Evolutionary conservation across 2,888 invertebrate genomes (phyloP).

Genomic region (Carpatolechia fugitivella): DNA sequence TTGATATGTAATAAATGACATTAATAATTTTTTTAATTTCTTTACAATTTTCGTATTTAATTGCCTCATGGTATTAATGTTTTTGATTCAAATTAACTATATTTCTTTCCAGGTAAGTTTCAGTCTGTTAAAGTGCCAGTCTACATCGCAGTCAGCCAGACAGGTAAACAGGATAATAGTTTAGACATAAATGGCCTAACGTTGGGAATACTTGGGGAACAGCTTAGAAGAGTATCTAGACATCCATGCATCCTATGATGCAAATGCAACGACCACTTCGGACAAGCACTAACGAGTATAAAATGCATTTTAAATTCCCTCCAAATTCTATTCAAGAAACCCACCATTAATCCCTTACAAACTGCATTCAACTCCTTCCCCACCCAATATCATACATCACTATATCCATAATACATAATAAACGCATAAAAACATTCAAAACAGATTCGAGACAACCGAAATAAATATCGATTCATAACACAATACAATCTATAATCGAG

Average conservation of each 20-base stretch:
- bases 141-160: no score
- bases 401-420: slow-evolving; percentile 39
- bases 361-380: slow-evolving; percentile 26
- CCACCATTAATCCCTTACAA: slow-evolving; percentile 48
- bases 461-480: slow-evolving; percentile 74
- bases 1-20: no score
- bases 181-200: background rate
- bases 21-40: no score
- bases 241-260: slow-evolving; percentile 1
- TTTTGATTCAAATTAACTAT: no score
- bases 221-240: background rate
- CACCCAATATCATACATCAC: slow-evolving; percentile 20
- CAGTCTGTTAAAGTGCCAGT: no score
- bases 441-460: slow-evolving; percentile 52
- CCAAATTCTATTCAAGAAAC: slow-evolving; percentile 24
- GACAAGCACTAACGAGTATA: slow-evolving; percentile 50
- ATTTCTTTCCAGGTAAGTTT: no score
- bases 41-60: no score
- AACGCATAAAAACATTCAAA: slow-evolving; percentile 49
- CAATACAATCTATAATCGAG: slow-evolving; percentile 72
- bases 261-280: slow-evolving; percentile 3
- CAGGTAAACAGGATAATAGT: background rate
- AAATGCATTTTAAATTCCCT: slow-evolving; percentile 63
- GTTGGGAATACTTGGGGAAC: background rate
- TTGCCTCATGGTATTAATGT: no score